Conservation (phyloP, 2,888 invertebrate genomes). For the Drosophila villosipedis region DNA sequence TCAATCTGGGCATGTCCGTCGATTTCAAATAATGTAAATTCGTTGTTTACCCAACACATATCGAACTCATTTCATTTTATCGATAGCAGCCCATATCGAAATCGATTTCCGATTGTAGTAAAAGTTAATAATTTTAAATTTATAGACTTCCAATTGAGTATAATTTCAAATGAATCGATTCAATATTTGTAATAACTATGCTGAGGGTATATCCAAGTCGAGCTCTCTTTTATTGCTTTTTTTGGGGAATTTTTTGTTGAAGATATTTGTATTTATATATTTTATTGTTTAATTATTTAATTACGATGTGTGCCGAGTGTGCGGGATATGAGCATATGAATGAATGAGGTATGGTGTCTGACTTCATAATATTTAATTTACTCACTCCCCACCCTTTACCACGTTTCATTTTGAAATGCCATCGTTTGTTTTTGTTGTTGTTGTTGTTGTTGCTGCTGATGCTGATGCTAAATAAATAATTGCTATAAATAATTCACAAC, state of each 20-base stretch:
- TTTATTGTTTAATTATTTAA: constrained; percentile 54
- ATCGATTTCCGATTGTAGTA: background rate
- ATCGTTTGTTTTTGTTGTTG: background rate
- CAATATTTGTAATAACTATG: background rate
- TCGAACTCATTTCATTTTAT: background rate
- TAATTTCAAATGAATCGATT: background rate
- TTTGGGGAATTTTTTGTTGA: constrained; percentile 29
- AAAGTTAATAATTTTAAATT: background rate
- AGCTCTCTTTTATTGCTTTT: constrained; percentile 27
- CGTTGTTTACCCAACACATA: background rate
- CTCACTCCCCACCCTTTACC: constrained; percentile 8
- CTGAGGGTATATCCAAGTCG: background rate
- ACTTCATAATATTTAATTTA: constrained; percentile 12
- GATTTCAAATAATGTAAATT: background rate
- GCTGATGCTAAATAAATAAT: constrained; percentile 63
- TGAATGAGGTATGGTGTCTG: background rate
- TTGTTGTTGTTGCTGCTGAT: constrained; percentile 16
- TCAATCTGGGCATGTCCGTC: background rate
- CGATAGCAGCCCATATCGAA: background rate
- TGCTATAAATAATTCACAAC: constrained; percentile 67
- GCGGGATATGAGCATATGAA: background rate
- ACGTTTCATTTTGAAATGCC: constrained; percentile 52
- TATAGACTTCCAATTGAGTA: background rate
- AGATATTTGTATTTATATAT: constrained; percentile 17
- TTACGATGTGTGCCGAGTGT: constrained; percentile 33